Evolutionary conservation across 1,140 invertebrate genomes (phyloP).

Genomic region (Chionoecetes opilio): DNA sequence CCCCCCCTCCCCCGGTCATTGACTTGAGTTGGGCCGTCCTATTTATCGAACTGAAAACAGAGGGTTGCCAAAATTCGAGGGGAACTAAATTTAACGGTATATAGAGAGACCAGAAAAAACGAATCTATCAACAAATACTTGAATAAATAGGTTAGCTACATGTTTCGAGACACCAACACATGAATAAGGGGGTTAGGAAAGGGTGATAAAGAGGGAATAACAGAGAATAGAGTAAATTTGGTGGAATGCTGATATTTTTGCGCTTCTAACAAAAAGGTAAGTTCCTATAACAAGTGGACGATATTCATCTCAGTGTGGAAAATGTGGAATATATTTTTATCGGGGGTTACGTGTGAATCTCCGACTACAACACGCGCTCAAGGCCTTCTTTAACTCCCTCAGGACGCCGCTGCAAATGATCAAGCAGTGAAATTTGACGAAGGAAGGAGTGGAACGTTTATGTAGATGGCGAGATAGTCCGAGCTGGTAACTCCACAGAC

Average conservation of each 20-base stretch:
- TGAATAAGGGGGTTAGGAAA: background rate
- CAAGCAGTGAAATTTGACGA: background rate
- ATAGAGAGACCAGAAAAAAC: background rate
- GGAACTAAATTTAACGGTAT: slow-evolving; percentile 70
- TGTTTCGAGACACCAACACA: background rate
- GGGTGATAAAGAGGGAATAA: background rate
- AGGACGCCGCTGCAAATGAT: background rate
- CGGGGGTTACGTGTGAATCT: background rate
- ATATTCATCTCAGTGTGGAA: slow-evolving; percentile 63
- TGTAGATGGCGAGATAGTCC: slow-evolving; percentile 61
- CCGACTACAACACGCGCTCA: background rate
- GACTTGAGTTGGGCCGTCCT: slow-evolving; percentile 76
- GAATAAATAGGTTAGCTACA: background rate
- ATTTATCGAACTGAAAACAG: slow-evolving; percentile 79
- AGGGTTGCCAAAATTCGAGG: slow-evolving; percentile 75
- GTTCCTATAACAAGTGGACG: slow-evolving; percentile 74
- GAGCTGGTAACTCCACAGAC: slow-evolving; percentile 70
- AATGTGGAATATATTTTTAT: slow-evolving; percentile 22
- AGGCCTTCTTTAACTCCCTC: background rate
- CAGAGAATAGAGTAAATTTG: slow-evolving; percentile 23
- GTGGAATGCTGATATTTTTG: slow-evolving; percentile 45
- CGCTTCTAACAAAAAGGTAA: slow-evolving; percentile 76
- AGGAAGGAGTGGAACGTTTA: background rate
- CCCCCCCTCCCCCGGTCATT: slow-evolving; percentile 70
- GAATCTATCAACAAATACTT: background rate